Base-by-base conservation (phyloP, 2,797 vertebrate genomes). In the Epinephelus malabaricus region DNA sequence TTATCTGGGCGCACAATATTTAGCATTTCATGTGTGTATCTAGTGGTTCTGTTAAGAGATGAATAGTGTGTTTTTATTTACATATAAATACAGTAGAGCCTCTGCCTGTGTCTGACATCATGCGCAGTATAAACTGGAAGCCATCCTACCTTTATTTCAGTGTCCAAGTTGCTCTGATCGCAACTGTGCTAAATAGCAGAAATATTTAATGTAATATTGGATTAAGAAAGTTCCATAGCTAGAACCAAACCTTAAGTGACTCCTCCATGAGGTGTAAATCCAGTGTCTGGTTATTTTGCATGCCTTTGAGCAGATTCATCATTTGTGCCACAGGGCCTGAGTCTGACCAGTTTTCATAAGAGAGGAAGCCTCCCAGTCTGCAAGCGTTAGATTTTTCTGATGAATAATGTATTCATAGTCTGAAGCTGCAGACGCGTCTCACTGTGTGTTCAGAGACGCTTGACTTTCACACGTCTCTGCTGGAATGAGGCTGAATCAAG, bases 401-500 rank as follows among this genome's bases (percentile, higher is more conserved):
- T 93, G 91, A 93, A 93, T 94, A 91, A 93, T 92, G 87, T 86
- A 90, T 92, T 92, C 84, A 85, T 74, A 64, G 82, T 92, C 76
- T 84, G 81, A 86, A 70, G 86, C 87, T 83, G 82, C 84, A 86
- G 91, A 89, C 79, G 14, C 13, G 61, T 82, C 84, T 89, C 77
- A 50, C 85, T 90, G 86, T 93, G 86, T 92, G 81, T 90, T 91
- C 82, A 90, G 87, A 90, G 86, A 73, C 54, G 84, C 85, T 91
- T 90, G 81, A 87, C 90, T 92, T 92, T 92, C 91, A 92, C 87
- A 92, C 84, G 6, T 91, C 86, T 86, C 86, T 89, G 92, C 88
- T 90, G 91, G 85, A 92, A 88, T 92, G 87, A 90, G 86, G 76
- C 85, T 90, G 86, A 92, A 91, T 89, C 79, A 75, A 86, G 79